Evolutionary conservation across 2,888 invertebrate genomes (phyloP).

Genomic region (Scaptomyza parva): DNA sequence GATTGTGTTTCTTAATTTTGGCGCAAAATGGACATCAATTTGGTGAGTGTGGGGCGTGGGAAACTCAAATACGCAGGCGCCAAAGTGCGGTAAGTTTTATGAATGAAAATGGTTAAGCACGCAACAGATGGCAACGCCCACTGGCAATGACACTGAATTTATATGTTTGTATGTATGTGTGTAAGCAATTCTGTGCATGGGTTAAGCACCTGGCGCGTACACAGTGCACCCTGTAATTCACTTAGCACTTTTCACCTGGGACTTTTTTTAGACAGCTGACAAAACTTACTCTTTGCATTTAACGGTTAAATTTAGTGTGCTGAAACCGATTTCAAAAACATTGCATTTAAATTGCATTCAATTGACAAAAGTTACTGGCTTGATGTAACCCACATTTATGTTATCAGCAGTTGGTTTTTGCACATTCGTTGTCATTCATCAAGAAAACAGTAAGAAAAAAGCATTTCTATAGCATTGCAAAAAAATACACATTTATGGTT

Average conservation of each 20-base stretch:
- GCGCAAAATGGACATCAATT: slow-evolving; percentile 56
- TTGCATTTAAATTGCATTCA: too few relatives aligned
- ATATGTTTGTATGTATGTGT: not conserved
- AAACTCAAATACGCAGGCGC: slow-evolving; percentile 58
- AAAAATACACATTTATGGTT: not conserved
- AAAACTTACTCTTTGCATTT: too few relatives aligned
- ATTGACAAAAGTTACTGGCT: too few relatives aligned
- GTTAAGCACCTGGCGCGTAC: too few relatives aligned
- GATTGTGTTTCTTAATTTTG: slow-evolving; percentile 61
- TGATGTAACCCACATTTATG: slow-evolving; percentile 5
- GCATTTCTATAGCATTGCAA: not conserved
- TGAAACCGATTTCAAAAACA: too few relatives aligned
- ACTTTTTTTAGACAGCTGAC: too few relatives aligned
- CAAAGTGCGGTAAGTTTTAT: slow-evolving; percentile 46
- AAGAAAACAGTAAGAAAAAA: not conserved
- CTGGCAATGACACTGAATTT: slow-evolving; percentile 53
- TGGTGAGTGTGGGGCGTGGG: slow-evolving; percentile 2
- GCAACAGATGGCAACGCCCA: slow-evolving; percentile 67
- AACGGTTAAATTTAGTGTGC: too few relatives aligned
- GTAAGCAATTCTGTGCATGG: not conserved
- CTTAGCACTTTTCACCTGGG: too few relatives aligned
- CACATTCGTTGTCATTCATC: too few relatives aligned
- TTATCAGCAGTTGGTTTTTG: slow-evolving; percentile 4
- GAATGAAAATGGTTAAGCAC: slow-evolving; percentile 58
- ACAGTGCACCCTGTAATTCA: slow-evolving; percentile 6